Evolutionary conservation across 1,140 invertebrate genomes (phyloP), one percentile per base, ranked within the genome.

Genomic region (Heliconius eleuchia): DNA sequence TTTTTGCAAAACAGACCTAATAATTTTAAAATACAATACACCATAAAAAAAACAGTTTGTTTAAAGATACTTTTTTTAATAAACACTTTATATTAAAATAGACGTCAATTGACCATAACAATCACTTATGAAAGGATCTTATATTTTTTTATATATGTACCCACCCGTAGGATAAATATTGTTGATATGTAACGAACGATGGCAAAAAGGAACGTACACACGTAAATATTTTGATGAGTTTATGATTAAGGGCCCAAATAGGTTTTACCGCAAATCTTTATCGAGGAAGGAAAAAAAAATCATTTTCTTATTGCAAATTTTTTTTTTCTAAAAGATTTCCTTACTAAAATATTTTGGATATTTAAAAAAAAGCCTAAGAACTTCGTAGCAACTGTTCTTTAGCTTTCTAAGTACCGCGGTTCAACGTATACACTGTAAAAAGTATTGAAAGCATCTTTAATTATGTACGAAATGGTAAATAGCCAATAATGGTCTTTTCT

Each of bases 141-240:
- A n/a, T 55, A 55, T 30, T 3, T 23, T 23, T 57, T 9, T 23
- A 66, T 13, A 16, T 66, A 46, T 46, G 1, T 46, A 5, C 42
- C 19, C 27, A 30, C 42, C 19, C 27, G 16, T 16, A 66, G 60
- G 8, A 30, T 11, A 66, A 66, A 66, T 66, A 66, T 66, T 60
- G 7, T 37, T 46, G 23, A 30, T 66, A 66, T 30, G 60, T 30
- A 66, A 66, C 60, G 60, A 66, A 46, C 13, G 0, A 46, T 9
- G 13, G n/a, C 71, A 37, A 72, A 72, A 72, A 6, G n/a, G 9
- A 42, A 72, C 71, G 71, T 37, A 37, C 30, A 72, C 34, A 72
- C 71, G 13, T 23, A 72, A 72, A 72, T 72, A 72, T 72, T 72
- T 72, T 72, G 71, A 72, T 39, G 71, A 72, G 71, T 39, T 72